Base-by-base conservation (phyloP, 1,140 invertebrate species). In the Formica selysi region DNA sequence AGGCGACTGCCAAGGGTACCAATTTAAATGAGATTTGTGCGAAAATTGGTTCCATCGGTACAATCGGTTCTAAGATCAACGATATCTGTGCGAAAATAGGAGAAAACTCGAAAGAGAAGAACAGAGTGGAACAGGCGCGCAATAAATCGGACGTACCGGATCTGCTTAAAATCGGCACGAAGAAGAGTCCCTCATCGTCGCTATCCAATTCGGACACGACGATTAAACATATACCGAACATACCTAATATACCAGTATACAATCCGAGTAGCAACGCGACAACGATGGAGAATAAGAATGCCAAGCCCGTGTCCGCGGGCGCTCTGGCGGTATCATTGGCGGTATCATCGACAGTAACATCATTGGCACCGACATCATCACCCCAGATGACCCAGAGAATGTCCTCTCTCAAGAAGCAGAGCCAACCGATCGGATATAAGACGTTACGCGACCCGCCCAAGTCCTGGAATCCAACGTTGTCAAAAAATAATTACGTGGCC, bases 401-500 rank as follows among this genome's bases (percentile, higher is more conserved):
- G 8, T 61, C 88, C 22, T 22, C 36, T 85, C 73, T 91, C 3
- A 94, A 93, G 51, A 90, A 89, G 48, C 93, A 94, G 61, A 91
- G 92, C 11, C 95, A 95, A 61, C 90, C 93, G 0, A 92, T 95
- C 7, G 95, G 95, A 0, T 96, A 96, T 84, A 96, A 96, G 79
- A 96, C 96, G 0, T 90, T 96, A 1, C 93, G 96, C 16, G 95
- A 96, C 81, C 96, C 96, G 1, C 96, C 96, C 0, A 96, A 96
- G 86, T 94, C 95, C 1, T 96, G 96, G 96, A 96, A 96, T 90
- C 96, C 96, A 2, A 96, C 95, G 7, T 92, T 96, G 3, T 95
- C 96, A 0, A 95, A 95, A 59, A 95, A 95, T 19, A 95, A 95
- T 68, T 94, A 95, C n/a, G 88, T 95, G 0, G 94, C 94, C 0